Evolutionary conservation across 2,888 invertebrate genomes (phyloP), one percentile per base, ranked within the genome.

Genomic region (Augochlorella aurata): DNA sequence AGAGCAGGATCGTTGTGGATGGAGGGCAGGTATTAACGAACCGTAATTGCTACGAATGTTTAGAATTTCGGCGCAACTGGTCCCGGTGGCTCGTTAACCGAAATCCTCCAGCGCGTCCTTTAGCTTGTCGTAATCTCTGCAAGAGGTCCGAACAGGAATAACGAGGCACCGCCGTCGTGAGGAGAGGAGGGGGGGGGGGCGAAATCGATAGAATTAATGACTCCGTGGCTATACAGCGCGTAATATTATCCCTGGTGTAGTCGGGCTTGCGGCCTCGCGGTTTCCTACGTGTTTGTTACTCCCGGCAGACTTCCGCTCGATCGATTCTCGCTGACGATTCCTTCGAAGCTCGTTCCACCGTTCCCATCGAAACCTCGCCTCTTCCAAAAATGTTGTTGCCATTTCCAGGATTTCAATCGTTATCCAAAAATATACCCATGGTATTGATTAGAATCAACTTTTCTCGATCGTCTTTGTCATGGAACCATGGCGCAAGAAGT

Each of bases 131-230:
- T 74, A 81, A 74, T 74, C 77, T 83, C 77, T 29, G 81, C 81
- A 74, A 68, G 74, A 81, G 77, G 73, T 71, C 70, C 61, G 77
- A 77, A 75, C 71, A n/a, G 78, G 69, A 73, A 70, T 79, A 77
- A 83, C 82, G 74, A 82, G 82, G 66, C 65, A 71, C n/a, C 45
- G 12, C 38, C 58, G 54, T 54, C 21, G 54, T 21, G 54, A 21
- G 21, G 10, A 21, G 49, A 10, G 12, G 10, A 0, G 47, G 12
- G 47, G 12, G 47, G 4, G 67, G 38, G 45, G 52, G 70, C 45
- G 70, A 73, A 76, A 83, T 79, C 83, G 79, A 83, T 83, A 82
- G 82, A 82, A 82, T 83, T 82, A 82, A 83, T 73, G 83, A 82
- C 66, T 81, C 66, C 38, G 74, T 29, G 58, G 69, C 68, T 82